Evolutionary conservation across 2,888 invertebrate genomes (phyloP).

Genomic region (Desoria tigrina): DNA sequence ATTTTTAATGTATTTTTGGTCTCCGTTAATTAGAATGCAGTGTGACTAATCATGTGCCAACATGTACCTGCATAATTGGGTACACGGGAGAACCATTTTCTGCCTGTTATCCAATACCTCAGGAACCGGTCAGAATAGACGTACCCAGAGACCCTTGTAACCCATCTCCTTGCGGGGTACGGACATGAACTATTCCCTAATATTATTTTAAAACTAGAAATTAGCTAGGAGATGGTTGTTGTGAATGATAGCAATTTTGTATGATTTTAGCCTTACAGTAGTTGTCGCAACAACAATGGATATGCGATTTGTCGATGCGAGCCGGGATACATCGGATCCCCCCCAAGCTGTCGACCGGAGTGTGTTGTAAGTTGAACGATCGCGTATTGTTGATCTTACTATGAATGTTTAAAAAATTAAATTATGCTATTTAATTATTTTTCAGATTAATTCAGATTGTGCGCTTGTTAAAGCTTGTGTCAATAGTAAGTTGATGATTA

Average conservation of each 20-base stretch:
- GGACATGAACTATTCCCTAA: neutral
- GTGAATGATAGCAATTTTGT: too few species aligned
- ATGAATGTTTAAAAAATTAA: too few species aligned
- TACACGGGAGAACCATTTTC: slow-evolving; percentile 66
- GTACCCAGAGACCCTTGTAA: slow-evolving; percentile 36
- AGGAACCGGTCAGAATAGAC: slow-evolving; percentile 25
- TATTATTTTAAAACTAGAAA: too few species aligned
- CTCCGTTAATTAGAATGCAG: neutral
- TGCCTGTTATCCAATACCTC: slow-evolving; percentile 33
- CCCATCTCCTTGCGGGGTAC: slow-evolving; percentile 40
- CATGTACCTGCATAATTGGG: slow-evolving; percentile 66
- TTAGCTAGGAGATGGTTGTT: too few species aligned
- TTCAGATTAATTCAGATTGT: slow-evolving; percentile 43
- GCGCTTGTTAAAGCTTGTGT: slow-evolving; percentile 42
- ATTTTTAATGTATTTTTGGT: too few species aligned
- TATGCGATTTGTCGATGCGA: slow-evolving; percentile 73
- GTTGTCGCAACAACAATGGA: slow-evolving; percentile 71
- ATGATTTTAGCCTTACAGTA: slow-evolving; percentile 72
- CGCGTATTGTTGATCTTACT: too few species aligned
- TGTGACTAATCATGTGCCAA: slow-evolving; percentile 66
- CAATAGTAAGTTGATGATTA: slow-evolving; percentile 29
- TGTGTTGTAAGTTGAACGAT: slow-evolving; percentile 57
- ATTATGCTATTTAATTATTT: too few species aligned
- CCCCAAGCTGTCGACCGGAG: slow-evolving; percentile 73
- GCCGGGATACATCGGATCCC: slow-evolving; percentile 61